Evolutionary conservation across 2,113 vertebrate genomes (phyloP).

Genomic region (Jaculus jaculus): DNA sequence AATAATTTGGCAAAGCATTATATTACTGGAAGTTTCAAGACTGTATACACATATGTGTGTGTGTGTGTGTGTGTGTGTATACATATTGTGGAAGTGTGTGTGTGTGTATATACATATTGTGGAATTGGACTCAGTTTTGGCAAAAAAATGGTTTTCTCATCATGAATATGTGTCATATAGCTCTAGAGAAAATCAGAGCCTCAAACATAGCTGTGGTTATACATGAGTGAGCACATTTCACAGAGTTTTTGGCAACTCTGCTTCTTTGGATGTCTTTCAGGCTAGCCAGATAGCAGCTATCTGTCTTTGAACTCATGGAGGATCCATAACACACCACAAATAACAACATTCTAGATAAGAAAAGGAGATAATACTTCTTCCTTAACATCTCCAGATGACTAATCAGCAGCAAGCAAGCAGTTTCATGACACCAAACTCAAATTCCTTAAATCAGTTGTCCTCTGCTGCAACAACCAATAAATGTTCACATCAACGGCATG

Average conservation of each 20-base stretch:
- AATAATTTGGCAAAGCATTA: not conserved
- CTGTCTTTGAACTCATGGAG: not conserved
- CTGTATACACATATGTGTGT: too few species aligned
- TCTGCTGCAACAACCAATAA: not conserved
- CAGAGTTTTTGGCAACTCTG: not conserved
- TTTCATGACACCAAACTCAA: not conserved
- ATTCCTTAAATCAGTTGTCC: not conserved
- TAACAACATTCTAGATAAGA: not conserved
- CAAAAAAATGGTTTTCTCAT: conserved; percentile 19
- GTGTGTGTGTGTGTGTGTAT: too few species aligned
- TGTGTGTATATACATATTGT: too few species aligned
- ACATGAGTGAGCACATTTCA: not conserved
- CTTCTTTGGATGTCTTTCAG: conserved; percentile 12
- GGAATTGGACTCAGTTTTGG: not conserved
- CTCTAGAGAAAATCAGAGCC: not conserved
- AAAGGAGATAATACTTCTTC: not conserved
- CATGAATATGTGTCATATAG: not conserved
- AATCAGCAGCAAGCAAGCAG: not conserved
- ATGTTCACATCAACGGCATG: not conserved
- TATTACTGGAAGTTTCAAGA: not conserved
- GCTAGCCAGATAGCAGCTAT: not conserved
- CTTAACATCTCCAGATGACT: not conserved
- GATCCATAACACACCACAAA: not conserved
- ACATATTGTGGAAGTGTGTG: too few species aligned
- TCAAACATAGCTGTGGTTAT: not conserved